phyloP scores from a whole-genome alignment of 2,888 invertebrate genomes.

The Morpho achilles region DNA sequence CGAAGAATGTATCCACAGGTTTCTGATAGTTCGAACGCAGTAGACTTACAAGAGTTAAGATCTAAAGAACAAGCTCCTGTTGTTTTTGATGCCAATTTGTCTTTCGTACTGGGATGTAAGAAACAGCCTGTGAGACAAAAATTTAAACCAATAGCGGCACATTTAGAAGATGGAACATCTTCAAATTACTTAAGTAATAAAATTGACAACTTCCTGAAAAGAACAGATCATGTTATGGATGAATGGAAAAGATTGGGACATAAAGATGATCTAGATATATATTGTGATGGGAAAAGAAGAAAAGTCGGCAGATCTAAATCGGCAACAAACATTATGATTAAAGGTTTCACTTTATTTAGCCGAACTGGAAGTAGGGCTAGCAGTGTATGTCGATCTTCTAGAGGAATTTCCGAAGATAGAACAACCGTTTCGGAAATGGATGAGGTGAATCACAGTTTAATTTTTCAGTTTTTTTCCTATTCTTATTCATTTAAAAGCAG shows the following conservation, averaged over 20 bases:
- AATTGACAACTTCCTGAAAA: constrained; percentile 88
- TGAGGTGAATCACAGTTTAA: constrained; percentile 49
- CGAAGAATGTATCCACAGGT: constrained; percentile 85
- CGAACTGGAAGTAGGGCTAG: constrained; percentile 77
- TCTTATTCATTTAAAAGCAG: constrained; percentile 10
- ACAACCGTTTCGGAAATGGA: constrained; percentile 83
- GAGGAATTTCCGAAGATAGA: constrained; percentile 81
- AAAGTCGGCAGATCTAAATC: constrained; percentile 83
- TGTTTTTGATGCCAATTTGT: constrained; percentile 89
- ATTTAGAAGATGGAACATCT: constrained; percentile 86
- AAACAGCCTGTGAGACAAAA: constrained; percentile 84
- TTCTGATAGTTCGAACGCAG: constrained; percentile 60
- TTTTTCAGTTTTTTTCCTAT: constrained; percentile 10
- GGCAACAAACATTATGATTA: constrained; percentile 90
- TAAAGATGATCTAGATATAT: constrained; percentile 66
- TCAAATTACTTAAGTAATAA: constrained; percentile 87
- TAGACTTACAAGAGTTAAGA: constrained; percentile 79
- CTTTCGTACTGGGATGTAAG: constrained; percentile 87
- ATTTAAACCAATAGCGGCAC: constrained; percentile 86
- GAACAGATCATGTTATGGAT: constrained; percentile 93
- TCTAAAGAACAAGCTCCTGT: constrained; percentile 87
- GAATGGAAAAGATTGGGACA: constrained; percentile 89
- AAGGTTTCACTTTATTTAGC: constrained; percentile 86
- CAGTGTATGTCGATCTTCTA: constrained; percentile 70
- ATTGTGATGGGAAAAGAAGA: constrained; percentile 51